Evolutionary conservation across 2,888 invertebrate genomes (phyloP), one percentile per base, ranked within the genome.

Genomic region (Amphipyra tragopoginis): DNA sequence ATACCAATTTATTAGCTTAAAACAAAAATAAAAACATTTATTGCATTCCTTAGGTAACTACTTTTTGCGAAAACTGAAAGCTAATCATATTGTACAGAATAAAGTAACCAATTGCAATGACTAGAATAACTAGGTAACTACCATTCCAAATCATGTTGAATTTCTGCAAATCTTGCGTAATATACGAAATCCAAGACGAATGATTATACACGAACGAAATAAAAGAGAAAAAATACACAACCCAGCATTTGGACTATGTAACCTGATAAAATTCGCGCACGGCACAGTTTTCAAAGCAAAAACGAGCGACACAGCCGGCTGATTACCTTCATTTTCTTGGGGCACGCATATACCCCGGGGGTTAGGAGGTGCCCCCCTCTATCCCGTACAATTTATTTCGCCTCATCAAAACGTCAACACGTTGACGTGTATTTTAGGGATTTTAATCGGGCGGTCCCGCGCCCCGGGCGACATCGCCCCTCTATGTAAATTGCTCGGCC

Each of bases 371-470:
- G 60, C 60, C 68, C 83, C 75, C 75, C 64, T 65, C 67, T 80
- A 80, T 82, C 84, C 82, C 80, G 82, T 83, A 83, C 87, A 90
- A 92, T 92, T 92, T 92, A 91, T 93, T 92, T 91, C 90, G 89
- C 89, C 92, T 93, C 93, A 91, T 93, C 93, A 93, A 92, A 93
- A 93, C 89, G 94, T 93, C 94, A 94, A 93, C 93, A 92, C 92
- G 91, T 86, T 91, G 93, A 92, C 91, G 91, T 91, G 89, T 91
- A 93, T 93, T 93, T 93, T 91, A 88, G 91, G 90, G 90, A 89
- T 91, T 93, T 93, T 93, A 93, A 93, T 93, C 90, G 91, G 83
- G 79, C 66, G 82, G 79, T 81, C 83, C 80, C 77, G 77, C 78
- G 75, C 81, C 79, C 73, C 73, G 51, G 75, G 81, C 77, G 70